phyloP scores from a whole-genome alignment of 1,140 invertebrate genomes.

The Agrilus planipennis region DNA sequence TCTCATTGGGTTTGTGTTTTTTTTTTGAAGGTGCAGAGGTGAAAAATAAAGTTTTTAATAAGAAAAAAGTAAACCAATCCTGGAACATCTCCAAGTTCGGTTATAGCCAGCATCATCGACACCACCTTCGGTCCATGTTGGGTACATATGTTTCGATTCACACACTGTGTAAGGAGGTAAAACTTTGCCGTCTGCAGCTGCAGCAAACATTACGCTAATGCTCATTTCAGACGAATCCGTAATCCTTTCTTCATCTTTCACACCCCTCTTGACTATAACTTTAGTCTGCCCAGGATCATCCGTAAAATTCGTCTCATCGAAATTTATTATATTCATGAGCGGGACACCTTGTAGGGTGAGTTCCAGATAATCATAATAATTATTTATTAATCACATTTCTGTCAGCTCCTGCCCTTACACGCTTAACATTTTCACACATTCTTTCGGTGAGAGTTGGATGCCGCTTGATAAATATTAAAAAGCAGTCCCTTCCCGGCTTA shows the following conservation, averaged over 20 bases:
- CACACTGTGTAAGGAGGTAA: constrained; percentile 13
- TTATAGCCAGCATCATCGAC: background rate
- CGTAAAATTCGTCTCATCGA: constrained; percentile 8
- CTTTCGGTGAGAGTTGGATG: background rate
- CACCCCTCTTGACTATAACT: constrained; percentile 9
- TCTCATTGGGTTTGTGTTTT: no score
- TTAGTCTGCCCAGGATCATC: constrained; percentile 7
- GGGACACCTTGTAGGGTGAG: constrained; percentile 7
- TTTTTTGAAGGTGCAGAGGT: no score
- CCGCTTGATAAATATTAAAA: constrained; percentile 1
- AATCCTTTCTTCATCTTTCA: constrained; percentile 10
- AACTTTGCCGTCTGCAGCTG: constrained; percentile 6
- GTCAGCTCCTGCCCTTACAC: constrained; percentile 4
- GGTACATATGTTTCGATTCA: constrained; percentile 7
- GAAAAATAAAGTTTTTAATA: no score
- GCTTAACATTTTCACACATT: constrained; percentile 6
- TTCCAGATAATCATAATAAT: constrained; percentile 6
- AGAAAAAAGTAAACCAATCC: constrained; percentile 3
- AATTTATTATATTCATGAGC: constrained; percentile 9
- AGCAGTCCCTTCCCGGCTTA: background rate
- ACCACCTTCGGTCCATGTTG: constrained; percentile 7
- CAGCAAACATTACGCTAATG: constrained; percentile 13
- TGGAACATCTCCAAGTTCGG: background rate
- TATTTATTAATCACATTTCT: background rate
- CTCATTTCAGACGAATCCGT: constrained; percentile 10